Base-by-base conservation (phyloP, 1,140 invertebrate species). In the Pogonomyrmex barbatus region DNA sequence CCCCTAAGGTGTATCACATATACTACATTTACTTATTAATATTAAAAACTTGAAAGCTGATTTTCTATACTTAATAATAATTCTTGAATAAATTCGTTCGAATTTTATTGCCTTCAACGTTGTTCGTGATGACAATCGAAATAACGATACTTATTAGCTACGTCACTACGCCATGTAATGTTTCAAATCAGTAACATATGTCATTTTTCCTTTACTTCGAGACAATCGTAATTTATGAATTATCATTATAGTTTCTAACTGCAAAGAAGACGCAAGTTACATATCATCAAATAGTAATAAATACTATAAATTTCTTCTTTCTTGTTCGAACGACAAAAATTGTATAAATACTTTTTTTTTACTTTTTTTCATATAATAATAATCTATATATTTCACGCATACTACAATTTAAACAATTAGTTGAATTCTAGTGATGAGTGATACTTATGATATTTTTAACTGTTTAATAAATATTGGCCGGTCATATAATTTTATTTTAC, bases 91-190 rank as follows among this genome's bases (percentile, higher is more conserved):
- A 70, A 71, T 67, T 9, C 3, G 24, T 82, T 82, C 47, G 10
- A 71, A 58, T 8, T 82, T 82, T 71, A 82, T 82, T 82, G 47
- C 62, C 60, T 79, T 56, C 36, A 82, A 82, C 39, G 39, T 82
- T 70, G 39, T 45, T n/a, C 39, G 60, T 10, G 76, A 54, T 33
- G 50, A 68, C 50, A 58, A 82, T 71, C 47, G 39, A 71, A 82
- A 71, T 71, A 58, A 82, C 45, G 12, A 33, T 50, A 65, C n/a
- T 24, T 65, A 81, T 36, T 47, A 82, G 5, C 39, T 82, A 71
- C 14, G 9, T 71, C 42, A n/a, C 42, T 82, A 82, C 47, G 39
- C 71, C 70, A 56, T 9, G 36, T 56, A 14, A 65, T 33, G 33
- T 1, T 47, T 71, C 4, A 58, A 71, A 82, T 82, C 17, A 71